phyloP scores from a whole-genome alignment of 2,888 invertebrate species.

The Nipponacmea schrenckii region DNA sequence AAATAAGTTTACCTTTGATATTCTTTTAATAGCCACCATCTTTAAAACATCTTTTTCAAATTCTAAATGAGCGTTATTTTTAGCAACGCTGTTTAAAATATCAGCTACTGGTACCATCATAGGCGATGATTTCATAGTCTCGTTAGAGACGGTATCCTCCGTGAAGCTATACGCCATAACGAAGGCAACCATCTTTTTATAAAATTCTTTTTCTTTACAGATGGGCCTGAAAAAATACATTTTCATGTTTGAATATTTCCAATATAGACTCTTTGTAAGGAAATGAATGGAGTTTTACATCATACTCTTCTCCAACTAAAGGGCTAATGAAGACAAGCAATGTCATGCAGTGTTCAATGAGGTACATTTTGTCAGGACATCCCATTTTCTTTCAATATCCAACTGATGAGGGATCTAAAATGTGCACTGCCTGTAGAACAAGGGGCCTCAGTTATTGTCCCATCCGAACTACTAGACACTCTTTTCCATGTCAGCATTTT shows the following conservation, averaged over 20 bases:
- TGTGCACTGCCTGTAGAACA: not conserved
- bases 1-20: slow-evolving; percentile 54
- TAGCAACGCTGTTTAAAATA: slow-evolving; percentile 65
- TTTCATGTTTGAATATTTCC: not conserved
- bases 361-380: too few relatives aligned
- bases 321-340: too few relatives aligned
- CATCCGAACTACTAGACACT: too few relatives aligned
- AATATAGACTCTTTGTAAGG: not conserved
- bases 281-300: not conserved
- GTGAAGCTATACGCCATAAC: slow-evolving; percentile 69
- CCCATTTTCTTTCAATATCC: too few relatives aligned
- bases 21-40: slow-evolving; percentile 59
- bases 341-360: too few relatives aligned
- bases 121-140: slow-evolving; percentile 40
- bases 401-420: not conserved
- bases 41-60: slow-evolving; percentile 60
- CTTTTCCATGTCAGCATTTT: too few relatives aligned
- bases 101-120: slow-evolving; percentile 69
- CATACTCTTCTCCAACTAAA: too few relatives aligned
- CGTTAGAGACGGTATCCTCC: slow-evolving; percentile 46
- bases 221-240: slow-evolving; percentile 31
- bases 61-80: slow-evolving; percentile 65
- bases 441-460: too few relatives aligned
- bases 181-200: slow-evolving; percentile 67
- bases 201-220: slow-evolving; percentile 54